Conservation (phyloP, 2,113 vertebrate genomes). For the Ibidorhyncha struthersii region DNA sequence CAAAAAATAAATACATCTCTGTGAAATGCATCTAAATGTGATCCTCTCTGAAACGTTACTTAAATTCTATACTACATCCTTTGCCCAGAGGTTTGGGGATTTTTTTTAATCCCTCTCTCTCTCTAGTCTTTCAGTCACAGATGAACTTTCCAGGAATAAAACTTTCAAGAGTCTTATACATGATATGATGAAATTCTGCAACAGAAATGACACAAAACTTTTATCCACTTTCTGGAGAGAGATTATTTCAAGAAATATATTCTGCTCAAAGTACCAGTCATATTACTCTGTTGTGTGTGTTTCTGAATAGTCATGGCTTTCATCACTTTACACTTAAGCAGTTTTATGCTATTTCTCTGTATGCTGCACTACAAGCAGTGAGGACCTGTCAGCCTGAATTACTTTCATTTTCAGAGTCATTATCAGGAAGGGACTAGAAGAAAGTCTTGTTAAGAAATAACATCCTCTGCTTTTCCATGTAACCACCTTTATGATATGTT, state of each 20-base stretch:
- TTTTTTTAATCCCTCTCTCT: background rate
- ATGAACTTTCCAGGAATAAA: slow-evolving; percentile 26
- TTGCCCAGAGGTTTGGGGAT: background rate
- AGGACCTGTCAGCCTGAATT: background rate
- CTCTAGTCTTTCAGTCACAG: background rate
- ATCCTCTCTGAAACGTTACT: background rate
- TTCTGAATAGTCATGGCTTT: background rate
- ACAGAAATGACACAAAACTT: background rate
- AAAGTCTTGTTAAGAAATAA: background rate
- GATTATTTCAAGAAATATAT: background rate
- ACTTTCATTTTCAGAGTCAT: background rate
- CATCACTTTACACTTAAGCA: background rate
- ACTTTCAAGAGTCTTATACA: background rate
- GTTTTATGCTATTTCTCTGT: background rate
- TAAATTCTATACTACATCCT: background rate
- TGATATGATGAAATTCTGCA: rapidly evolving
- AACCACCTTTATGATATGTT: background rate
- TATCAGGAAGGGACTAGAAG: background rate
- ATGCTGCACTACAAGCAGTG: background rate
- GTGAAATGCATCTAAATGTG: background rate
- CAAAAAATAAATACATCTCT: background rate
- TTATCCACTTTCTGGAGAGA: background rate
- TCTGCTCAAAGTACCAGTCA: background rate
- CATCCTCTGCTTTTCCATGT: background rate
- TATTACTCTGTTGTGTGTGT: background rate